Conservation (phyloP, 1,140 invertebrate genomes). For the Zophobas morio region DNA sequence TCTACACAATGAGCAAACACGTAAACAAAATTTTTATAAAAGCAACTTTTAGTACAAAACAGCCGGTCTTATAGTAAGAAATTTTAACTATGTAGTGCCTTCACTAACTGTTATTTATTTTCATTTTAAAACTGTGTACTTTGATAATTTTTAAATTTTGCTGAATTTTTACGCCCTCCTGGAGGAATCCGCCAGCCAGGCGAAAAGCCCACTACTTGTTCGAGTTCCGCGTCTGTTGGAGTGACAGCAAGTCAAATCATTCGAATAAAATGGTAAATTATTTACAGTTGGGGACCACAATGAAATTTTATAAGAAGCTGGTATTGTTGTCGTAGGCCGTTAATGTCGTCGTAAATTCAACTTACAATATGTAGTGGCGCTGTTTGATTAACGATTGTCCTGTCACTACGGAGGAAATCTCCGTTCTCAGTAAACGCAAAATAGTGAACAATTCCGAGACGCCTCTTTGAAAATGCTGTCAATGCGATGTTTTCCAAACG, state of each 20-base stretch:
- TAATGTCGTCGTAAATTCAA: constrained; percentile 37
- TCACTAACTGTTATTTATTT: no score
- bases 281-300: constrained; percentile 20
- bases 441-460: constrained; percentile 3
- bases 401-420: constrained; percentile 17
- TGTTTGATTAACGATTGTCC: constrained; percentile 39
- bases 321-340: constrained; percentile 25
- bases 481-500: background rate
- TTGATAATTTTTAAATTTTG: no score
- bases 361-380: constrained; percentile 22
- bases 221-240: no score
- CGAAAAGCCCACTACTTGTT: no score
- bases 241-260: background rate
- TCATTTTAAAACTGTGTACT: no score
- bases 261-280: background rate
- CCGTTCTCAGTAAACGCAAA: constrained; percentile 20
- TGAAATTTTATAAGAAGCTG: constrained; percentile 33
- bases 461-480: background rate
- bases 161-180: no score
- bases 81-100: no score
- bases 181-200: no score
- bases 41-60: no score
- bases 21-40: no score
- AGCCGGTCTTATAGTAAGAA: no score
- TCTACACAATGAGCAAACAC: no score